Evolutionary conservation across 2,113 vertebrate species (phyloP), one percentile per base, ranked within the genome.

Genomic region (Arothron firmamentum): DNA sequence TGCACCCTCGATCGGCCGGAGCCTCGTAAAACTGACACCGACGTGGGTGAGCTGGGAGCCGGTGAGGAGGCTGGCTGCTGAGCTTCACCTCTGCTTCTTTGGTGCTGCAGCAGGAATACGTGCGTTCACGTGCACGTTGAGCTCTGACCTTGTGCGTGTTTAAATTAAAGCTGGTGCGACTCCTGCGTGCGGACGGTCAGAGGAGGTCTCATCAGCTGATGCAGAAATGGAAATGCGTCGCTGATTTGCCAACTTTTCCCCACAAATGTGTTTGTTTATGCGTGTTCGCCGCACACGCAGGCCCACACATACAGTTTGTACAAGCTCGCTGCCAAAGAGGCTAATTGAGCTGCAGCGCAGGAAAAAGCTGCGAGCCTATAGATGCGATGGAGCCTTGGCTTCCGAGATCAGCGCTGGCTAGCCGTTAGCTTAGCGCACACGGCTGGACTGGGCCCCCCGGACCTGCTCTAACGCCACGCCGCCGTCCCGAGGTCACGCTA

Each of bases 1-100:
- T 79, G 75, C 56, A 49, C 77, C 79, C 83, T 85, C 80, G 81
- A 82, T 79, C 69, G 13, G 17, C 45, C 67, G 52, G 4, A 51
- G 59, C 62, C 64, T 73, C 38, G 61, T 67, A 67, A 74, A 83
- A 47, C 74, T 68, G 77, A 83, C 82, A 75, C 78, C 56, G 9
- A 56, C 47, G 75, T 79, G 82, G 77, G 70, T 71, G 78, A 80
- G 72, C 74, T n/a, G 47, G 17, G 59, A 47, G 58, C 65, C 14
- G n/a, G 53, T 2, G 57, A 20, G 49, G 12, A 45, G 54, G 49
- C 65, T 21, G 58, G 73, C 74, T 34, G 78, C 45, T 55, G 47
- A 60, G 74, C 67, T 70, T 71, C 52, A 56, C 34, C 58, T 72
- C 48, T 46, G 48, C 45, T 55, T 31, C 43, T 25, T 25, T 25